Conservation (phyloP, 2,888 invertebrate genomes). For the Callinectes sapidus region DNA sequence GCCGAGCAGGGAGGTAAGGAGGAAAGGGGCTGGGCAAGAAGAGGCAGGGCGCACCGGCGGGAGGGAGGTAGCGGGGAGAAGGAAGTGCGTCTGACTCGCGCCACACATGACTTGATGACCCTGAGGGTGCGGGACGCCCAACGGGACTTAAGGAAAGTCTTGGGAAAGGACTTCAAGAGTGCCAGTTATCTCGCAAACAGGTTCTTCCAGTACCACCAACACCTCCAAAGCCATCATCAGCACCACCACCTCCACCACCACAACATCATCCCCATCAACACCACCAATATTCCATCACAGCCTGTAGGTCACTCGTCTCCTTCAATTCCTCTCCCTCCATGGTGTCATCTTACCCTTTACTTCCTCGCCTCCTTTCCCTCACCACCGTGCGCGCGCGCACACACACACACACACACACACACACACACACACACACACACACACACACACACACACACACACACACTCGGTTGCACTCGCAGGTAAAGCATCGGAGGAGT, state of each 20-base stretch:
- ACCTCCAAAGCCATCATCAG: slow-evolving; percentile 11
- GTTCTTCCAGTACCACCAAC: slow-evolving; percentile 37
- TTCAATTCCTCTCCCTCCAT: neutral
- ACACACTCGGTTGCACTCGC: neutral
- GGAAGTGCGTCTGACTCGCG: slow-evolving; percentile 47
- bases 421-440: neutral
- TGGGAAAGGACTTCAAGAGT: slow-evolving; percentile 40
- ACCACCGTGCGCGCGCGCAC: no score
- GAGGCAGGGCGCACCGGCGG: neutral
- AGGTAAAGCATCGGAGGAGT: neutral
- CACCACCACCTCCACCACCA: neutral
- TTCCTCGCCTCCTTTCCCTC: neutral
- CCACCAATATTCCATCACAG: neutral
- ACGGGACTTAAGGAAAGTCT: slow-evolving; percentile 62
- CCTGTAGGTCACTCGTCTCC: neutral
- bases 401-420: neutral
- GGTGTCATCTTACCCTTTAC: neutral
- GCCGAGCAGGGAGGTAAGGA: neutral
- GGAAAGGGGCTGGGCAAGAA: neutral
- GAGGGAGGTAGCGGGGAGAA: slow-evolving; percentile 42
- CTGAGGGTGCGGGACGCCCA: slow-evolving; percentile 53
- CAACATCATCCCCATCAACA: neutral
- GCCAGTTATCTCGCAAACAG: slow-evolving; percentile 51
- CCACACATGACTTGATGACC: slow-evolving; percentile 55
- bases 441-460: neutral